These are phyloP conservation scores for Cotesia typhae DNA, from an alignment of 1,140 invertebrate species.

Conservation along the genomic window DNA sequence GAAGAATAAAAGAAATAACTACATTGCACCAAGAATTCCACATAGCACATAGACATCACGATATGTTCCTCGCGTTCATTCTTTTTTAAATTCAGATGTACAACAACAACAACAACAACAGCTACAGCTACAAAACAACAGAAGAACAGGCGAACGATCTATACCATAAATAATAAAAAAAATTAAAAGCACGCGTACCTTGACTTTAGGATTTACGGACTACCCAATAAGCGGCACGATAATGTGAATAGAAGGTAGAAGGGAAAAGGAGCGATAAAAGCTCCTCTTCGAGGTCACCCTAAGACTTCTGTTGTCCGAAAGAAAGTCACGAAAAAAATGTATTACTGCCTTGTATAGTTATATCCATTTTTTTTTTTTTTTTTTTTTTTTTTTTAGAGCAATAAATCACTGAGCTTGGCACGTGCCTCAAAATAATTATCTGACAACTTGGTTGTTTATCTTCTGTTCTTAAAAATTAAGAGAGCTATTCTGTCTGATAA, in stretches of 20 bases:
- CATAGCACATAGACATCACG: slow-evolving; percentile 19
- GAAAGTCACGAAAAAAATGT: background rate
- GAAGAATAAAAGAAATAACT: slow-evolving; percentile 2
- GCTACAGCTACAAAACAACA: background rate
- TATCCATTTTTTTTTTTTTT: too few relatives aligned
- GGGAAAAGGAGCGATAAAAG: slow-evolving; percentile 7
- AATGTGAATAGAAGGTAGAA: background rate
- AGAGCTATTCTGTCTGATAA: background rate
- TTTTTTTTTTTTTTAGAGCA: too few relatives aligned
- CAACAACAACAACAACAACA: background rate
- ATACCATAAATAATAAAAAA: slow-evolving; percentile 1
- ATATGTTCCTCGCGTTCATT: background rate
- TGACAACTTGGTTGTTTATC: too few relatives aligned
- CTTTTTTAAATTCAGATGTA: too few relatives aligned
- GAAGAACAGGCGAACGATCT: background rate
- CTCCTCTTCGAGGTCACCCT: slow-evolving; percentile 5
- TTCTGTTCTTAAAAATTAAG: background rate
- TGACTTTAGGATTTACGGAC: slow-evolving; percentile 30
- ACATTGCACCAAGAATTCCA: slow-evolving; percentile 7
- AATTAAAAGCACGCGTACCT: slow-evolving; percentile 24
- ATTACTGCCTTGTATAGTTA: too few relatives aligned
- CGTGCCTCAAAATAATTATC: background rate
- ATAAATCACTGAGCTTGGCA: too few relatives aligned
- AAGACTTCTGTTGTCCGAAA: background rate
- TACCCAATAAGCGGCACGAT: background rate